Conservation (phyloP, 2,888 invertebrate genomes). For the Boloria euphrosyne region DNA sequence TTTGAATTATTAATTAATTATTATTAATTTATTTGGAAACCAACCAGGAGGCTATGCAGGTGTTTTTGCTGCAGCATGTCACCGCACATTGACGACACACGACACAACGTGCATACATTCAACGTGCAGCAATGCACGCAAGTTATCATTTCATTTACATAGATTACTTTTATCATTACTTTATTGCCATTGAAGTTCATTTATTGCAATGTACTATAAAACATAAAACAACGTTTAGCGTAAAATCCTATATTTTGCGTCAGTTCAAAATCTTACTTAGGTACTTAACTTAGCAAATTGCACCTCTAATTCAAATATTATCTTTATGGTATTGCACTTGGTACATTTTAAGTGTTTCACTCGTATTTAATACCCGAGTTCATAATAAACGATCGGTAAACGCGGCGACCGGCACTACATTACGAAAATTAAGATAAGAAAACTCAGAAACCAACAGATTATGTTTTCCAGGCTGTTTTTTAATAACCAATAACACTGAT, state of each 20-base stretch:
- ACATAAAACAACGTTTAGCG: conserved; percentile 6
- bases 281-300: not conserved
- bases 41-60: no score
- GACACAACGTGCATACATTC: no score
- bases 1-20: no score
- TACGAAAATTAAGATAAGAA: conserved; percentile 26
- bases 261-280: no score
- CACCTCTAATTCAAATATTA: conserved; percentile 14
- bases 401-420: conserved; percentile 16
- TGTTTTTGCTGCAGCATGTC: no score
- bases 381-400: conserved; percentile 23
- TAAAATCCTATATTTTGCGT: conserved; percentile 5
- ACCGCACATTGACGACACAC: no score
- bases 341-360: conserved; percentile 23
- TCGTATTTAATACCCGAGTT: conserved; percentile 18
- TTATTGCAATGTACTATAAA: conserved; percentile 2
- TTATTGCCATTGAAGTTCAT: conserved; percentile 2
- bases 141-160: no score
- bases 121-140: no score
- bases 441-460: conserved; percentile 17
- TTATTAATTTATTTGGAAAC: no score
- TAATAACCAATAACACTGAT: conserved; percentile 27
- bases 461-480: conserved; percentile 18
- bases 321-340: conserved; percentile 11
- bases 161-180: conserved; percentile 1